These are phyloP conservation scores for Alligator sinensis DNA, from an alignment of 2,113 vertebrate species.

Conservation along the genomic window DNA sequence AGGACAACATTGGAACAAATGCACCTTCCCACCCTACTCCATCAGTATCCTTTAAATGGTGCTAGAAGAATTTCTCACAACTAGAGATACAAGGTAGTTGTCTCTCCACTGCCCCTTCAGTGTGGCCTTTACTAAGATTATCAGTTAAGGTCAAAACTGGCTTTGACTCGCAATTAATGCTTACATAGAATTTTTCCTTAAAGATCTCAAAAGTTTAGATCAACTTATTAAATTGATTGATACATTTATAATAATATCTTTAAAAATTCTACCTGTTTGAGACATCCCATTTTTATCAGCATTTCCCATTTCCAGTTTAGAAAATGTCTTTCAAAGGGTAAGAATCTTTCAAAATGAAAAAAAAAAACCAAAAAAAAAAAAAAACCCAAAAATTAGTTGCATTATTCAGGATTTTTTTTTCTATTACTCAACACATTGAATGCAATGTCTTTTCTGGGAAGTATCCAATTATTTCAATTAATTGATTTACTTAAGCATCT, in stretches of 20 bases:
- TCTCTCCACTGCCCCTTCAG: neutral
- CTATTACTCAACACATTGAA: no score
- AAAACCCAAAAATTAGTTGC: neutral
- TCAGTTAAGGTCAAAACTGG: neutral
- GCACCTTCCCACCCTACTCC: neutral
- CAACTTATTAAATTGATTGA: neutral
- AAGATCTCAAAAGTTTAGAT: neutral
- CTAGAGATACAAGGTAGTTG: neutral
- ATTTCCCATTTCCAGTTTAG: neutral
- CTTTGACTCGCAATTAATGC: neutral
- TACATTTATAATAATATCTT: neutral
- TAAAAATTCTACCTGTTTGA: neutral
- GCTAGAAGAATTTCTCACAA: neutral
- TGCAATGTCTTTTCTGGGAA: no score
- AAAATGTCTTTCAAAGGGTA: neutral
- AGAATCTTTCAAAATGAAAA: neutral
- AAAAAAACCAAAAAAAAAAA: neutral
- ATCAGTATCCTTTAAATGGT: neutral
- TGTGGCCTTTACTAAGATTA: neutral
- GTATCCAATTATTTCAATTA: no score
- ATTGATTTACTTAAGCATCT: neutral
- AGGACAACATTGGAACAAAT: neutral
- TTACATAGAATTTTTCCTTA: neutral
- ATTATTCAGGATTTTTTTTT: no score
- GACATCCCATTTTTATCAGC: neutral